A percentile compares a stretch with the other conserved stretches of the same genome.
phyloP scores from a whole-genome alignment of 1,140 invertebrate genomes.

The Aphelenchoides fujianensis region DNA sequence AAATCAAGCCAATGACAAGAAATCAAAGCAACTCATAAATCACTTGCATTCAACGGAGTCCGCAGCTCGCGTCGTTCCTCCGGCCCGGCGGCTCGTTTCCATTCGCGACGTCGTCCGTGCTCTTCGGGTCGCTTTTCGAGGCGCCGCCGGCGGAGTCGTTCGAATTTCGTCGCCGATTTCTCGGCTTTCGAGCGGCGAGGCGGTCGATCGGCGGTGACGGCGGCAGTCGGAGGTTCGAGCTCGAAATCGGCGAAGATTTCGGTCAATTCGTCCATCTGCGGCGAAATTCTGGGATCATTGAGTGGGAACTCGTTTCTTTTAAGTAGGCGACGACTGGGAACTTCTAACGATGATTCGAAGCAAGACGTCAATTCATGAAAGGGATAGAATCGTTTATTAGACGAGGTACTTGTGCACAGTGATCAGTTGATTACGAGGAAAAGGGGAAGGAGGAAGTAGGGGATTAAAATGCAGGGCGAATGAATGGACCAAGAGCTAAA shows the following conservation, averaged over 20 bases:
- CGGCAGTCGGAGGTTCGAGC: not conserved
- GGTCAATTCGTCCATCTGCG: not conserved
- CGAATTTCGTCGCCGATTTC: not conserved
- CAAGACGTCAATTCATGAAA: too few species aligned
- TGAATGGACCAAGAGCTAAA: too few species aligned
- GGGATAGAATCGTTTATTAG: too few species aligned
- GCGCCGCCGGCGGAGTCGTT: not conserved
- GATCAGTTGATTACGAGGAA: not conserved
- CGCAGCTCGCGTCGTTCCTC: not conserved
- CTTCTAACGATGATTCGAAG: too few species aligned
- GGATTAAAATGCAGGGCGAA: too few species aligned
- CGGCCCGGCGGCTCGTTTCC: not conserved
- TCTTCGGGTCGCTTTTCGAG: slow-evolving; percentile 8
- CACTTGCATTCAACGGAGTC: not conserved
- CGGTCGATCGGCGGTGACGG: not conserved
- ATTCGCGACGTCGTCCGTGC: not conserved
- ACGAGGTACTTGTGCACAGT: not conserved
- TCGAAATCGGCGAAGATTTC: not conserved
- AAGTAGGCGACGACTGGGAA: too few species aligned
- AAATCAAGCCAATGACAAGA: too few species aligned
- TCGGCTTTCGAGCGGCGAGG: not conserved
- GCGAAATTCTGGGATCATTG: too few species aligned
- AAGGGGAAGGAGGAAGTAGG: too few species aligned
- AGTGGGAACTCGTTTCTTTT: too few species aligned
- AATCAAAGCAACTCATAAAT: not conserved